A percentile compares a stretch with the other conserved stretches of the same genome.
These are phyloP conservation scores for Cairina moschata DNA, from an alignment of 2,113 vertebrate species.

Conservation along the genomic window DNA sequence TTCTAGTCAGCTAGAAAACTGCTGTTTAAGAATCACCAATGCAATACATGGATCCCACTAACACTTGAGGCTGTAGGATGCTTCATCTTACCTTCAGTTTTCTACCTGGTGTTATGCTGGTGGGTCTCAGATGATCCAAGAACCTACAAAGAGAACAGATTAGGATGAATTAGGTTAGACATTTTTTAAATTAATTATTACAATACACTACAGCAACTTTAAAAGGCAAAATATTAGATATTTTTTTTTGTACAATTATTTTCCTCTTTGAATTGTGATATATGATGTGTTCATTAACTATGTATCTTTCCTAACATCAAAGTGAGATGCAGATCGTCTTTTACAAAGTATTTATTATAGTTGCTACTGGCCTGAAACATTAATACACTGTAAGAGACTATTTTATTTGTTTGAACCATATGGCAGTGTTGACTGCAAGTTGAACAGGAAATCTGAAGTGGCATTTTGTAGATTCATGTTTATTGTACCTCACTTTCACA, in stretches of 20 bases:
- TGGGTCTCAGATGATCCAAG: background rate
- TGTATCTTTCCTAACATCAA: background rate
- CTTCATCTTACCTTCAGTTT: conserved; percentile 57
- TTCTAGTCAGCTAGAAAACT: background rate
- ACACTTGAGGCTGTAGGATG: background rate
- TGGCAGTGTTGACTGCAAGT: background rate
- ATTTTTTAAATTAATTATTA: background rate
- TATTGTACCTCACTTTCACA: background rate
- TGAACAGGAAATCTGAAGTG: background rate
- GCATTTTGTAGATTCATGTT: background rate
- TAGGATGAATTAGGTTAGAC: background rate
- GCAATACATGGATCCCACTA: background rate
- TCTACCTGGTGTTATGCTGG: background rate
- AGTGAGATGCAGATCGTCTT: background rate
- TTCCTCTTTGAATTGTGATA: background rate
- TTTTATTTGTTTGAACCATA: background rate
- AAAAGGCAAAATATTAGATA: background rate
- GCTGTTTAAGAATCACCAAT: background rate
- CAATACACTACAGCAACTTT: background rate
- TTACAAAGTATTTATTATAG: conserved; percentile 15
- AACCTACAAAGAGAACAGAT: conserved; percentile 19
- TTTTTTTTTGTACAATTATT: background rate
- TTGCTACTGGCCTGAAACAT: background rate
- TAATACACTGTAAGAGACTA: background rate
- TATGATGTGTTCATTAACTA: background rate